Evolutionary conservation across 2,888 invertebrate species (phyloP).

Genomic region (Pyrochroa serraticornis): DNA sequence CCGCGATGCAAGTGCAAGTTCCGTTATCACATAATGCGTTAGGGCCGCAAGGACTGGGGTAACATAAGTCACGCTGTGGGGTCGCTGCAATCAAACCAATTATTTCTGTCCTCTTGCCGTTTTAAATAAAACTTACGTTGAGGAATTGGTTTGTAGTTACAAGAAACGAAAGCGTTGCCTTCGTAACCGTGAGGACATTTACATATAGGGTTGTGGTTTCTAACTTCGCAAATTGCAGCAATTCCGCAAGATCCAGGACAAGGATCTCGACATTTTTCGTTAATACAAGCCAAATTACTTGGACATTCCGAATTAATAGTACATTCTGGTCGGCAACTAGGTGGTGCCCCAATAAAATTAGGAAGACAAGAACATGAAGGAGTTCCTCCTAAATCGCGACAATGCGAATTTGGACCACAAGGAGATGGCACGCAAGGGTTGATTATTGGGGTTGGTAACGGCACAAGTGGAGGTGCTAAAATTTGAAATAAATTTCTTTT

Average conservation of each 20-base stretch:
- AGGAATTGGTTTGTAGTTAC: conserved; percentile 50
- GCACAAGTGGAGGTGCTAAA: conserved; percentile 41
- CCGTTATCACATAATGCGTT: conserved; percentile 77
- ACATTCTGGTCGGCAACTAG: conserved; percentile 65
- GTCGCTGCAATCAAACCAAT: conserved; percentile 50
- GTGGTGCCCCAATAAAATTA: conserved; percentile 72
- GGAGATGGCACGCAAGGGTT: conserved; percentile 57
- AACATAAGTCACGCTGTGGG: conserved; percentile 64
- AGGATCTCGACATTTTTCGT: conserved; percentile 78
- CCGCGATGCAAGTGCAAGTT: conserved; percentile 75
- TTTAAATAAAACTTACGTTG: conserved; percentile 38
- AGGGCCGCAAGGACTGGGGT: conserved; percentile 74
- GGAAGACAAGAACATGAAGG: conserved; percentile 76
- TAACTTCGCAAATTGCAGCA: conserved; percentile 74
- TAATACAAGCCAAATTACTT: conserved; percentile 76
- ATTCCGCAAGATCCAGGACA: conserved; percentile 82
- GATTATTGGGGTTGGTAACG: conserved; percentile 23
- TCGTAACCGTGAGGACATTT: conserved; percentile 72
- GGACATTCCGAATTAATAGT: conserved; percentile 75
- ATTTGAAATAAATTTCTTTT: conserved; percentile 8
- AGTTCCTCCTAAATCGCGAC: conserved; percentile 69
- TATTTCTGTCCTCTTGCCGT: too few species aligned
- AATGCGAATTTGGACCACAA: conserved; percentile 60
- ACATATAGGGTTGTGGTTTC: conserved; percentile 78
- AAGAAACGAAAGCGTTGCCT: conserved; percentile 74